These are phyloP conservation scores for Ploceus nigricollis DNA, from an alignment of 2,113 vertebrate species.

Conservation along the genomic window DNA sequence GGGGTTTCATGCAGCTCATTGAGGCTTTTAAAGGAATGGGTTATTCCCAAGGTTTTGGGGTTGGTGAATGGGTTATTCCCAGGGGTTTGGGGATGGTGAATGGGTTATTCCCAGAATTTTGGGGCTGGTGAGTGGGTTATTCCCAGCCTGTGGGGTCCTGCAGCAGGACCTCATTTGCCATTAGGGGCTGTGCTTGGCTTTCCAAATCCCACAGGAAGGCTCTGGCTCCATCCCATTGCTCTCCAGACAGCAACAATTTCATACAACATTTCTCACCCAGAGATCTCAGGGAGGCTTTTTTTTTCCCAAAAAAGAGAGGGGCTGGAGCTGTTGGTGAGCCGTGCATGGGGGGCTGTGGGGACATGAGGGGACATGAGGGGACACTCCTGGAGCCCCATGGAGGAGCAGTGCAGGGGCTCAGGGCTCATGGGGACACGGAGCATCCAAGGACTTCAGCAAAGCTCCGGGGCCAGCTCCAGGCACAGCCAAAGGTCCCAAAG, in stretches of 20 bases:
- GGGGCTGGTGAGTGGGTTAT: neutral
- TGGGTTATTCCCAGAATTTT: neutral
- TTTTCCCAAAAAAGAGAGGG: neutral
- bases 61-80: neutral
- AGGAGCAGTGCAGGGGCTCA: neutral
- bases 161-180: slow-evolving; percentile 1
- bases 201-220: neutral
- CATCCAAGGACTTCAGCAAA: neutral
- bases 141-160: neutral
- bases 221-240: neutral
- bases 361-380: neutral
- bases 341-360: rapidly evolving
- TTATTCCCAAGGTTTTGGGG: neutral
- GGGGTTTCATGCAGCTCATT: neutral
- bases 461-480: neutral
- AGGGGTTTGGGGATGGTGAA: neutral
- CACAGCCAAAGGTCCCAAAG: neutral
- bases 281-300: neutral
- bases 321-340: neutral
- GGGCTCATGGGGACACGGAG: neutral
- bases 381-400: neutral
- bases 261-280: neutral
- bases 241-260: neutral
- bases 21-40: neutral
- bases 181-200: neutral